Percentiles rank a stretch among this genome's conserved stretches.
Conservation (phyloP, 2,113 vertebrate species). For the Mystacornis crossleyi region DNA sequence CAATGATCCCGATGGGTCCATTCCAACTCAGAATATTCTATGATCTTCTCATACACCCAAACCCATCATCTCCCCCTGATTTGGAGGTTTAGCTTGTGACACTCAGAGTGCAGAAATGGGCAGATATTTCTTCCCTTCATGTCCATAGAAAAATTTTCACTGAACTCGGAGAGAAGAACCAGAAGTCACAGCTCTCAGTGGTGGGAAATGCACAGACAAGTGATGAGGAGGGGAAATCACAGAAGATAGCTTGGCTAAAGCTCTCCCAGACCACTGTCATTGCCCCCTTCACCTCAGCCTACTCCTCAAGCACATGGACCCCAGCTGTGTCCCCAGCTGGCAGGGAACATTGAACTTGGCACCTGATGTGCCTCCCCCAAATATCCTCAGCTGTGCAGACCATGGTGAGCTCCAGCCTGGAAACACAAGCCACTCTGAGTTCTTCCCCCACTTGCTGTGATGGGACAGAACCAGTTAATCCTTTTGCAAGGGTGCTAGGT, state of each 20-base stretch:
- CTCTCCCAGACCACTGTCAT: neutral
- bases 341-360: neutral
- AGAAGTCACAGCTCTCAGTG: neutral
- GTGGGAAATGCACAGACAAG: neutral
- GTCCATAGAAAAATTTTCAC: neutral
- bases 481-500: neutral
- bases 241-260: neutral
- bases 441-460: neutral
- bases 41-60: neutral
- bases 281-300: neutral
- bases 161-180: neutral
- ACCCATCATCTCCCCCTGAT: neutral
- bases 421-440: neutral
- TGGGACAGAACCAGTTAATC: neutral
- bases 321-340: neutral
- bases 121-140: neutral
- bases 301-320: neutral
- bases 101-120: neutral
- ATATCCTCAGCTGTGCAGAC: neutral
- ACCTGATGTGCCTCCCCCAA: neutral
- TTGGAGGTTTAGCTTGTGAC: neutral
- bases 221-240: neutral
- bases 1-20: fast-evolving
- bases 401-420: neutral
- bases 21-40: neutral